Evolutionary conservation across 2,888 invertebrate species (phyloP).

Genomic region (Drosophila paracracens): DNA sequence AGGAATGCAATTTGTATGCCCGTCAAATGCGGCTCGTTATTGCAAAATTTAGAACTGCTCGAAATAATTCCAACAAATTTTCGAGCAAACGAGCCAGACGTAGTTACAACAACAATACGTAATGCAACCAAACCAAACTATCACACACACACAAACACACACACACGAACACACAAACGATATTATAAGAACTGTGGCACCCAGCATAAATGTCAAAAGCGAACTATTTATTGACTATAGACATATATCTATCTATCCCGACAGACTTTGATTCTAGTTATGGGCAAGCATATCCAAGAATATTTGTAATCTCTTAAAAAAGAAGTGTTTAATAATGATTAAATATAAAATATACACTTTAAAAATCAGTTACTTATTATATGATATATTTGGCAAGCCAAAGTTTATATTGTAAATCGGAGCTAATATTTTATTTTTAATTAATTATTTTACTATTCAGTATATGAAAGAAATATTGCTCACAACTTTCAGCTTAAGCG

Average conservation of each 20-base stretch:
- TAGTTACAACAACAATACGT: slow-evolving; percentile 43
- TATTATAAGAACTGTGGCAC: slow-evolving; percentile 41
- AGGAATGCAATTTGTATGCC: slow-evolving; percentile 76
- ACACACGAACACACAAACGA: slow-evolving; percentile 26
- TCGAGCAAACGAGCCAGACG: slow-evolving; percentile 77
- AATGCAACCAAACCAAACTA: slow-evolving; percentile 24
- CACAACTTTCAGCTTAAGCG: accelerated
- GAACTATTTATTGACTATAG: neutral
- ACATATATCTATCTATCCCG: neutral
- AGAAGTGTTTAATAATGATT: neutral
- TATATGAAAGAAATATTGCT: neutral
- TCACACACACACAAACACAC: slow-evolving; percentile 22
- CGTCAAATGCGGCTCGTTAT: slow-evolving; percentile 80
- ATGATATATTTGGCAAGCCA: neutral
- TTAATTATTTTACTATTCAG: accelerated
- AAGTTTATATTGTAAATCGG: too few relatives aligned
- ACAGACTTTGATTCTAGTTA: too few relatives aligned
- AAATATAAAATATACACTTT: neutral
- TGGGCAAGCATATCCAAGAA: neutral
- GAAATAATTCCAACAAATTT: slow-evolving; percentile 80
- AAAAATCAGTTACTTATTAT: neutral
- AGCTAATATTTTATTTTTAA: neutral
- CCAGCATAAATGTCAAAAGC: slow-evolving; percentile 35
- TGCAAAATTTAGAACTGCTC: slow-evolving; percentile 80
- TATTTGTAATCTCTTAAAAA: too few relatives aligned